Conservation (phyloP, 2,797 vertebrate species). For the Poliocrania exsul region DNA sequence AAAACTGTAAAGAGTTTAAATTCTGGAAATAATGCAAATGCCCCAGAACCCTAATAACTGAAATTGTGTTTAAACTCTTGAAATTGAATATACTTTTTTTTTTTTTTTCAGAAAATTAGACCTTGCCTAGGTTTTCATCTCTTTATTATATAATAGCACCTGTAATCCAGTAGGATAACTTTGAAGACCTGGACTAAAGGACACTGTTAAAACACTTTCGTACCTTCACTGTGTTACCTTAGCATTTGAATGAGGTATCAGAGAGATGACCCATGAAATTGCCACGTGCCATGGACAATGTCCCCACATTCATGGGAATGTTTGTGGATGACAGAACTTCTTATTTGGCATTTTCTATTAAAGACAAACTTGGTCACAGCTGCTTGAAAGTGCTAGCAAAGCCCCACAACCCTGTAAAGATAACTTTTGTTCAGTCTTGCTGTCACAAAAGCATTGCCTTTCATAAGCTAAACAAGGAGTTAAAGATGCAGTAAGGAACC, state of each 20-base stretch:
- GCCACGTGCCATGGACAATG: not conserved
- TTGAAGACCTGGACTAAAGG: not conserved
- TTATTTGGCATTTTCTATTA: not conserved
- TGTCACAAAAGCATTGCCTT: not conserved
- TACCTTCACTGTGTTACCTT: not conserved
- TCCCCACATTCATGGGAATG: not conserved
- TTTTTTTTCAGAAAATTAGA: not conserved
- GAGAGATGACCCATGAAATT: not conserved
- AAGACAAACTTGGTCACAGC: not conserved
- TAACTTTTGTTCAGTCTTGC: not conserved
- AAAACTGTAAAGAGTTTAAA: not conserved
- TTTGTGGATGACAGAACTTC: not conserved
- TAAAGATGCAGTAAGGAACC: not conserved
- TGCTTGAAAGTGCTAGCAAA: not conserved
- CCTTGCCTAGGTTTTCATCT: not conserved
- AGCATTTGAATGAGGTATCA: not conserved
- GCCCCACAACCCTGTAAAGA: not conserved
- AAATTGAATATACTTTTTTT: not conserved
- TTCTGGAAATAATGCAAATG: not conserved
- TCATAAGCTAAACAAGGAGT: not conserved
- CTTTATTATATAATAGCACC: not conserved
- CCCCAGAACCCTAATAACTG: not conserved
- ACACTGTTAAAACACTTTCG: not conserved
- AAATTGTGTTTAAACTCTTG: not conserved
- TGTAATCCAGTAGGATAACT: not conserved